Base-by-base conservation (phyloP, 2,888 invertebrate genomes). In the Buathra laborator region DNA sequence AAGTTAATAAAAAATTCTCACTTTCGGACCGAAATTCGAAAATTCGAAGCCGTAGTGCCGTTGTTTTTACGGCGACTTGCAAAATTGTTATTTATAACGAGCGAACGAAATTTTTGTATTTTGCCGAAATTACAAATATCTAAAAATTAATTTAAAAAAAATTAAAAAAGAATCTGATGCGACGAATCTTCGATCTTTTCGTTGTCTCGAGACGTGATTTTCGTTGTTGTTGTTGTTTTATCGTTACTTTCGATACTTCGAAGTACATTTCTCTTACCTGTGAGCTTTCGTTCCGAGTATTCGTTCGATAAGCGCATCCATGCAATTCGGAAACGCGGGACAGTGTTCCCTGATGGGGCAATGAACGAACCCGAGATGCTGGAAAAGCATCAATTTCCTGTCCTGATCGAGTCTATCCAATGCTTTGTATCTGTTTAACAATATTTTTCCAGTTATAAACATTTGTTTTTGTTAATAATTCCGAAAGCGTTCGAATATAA, bases 271-370 rank as follows among this genome's bases (percentile, higher is more conserved):
- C 37, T n/a, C 70, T 87, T 87, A 95, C 95, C 95, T 95, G 91
- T 96, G 96, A 68, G 96, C 96, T 94, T 96, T 96, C 56, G 96
- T 95, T 85, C 95, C 95, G 88, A 97, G 94, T 90, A 96, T 95
- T 90, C 96, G 95, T 93, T 97, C 97, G 89, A 97, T 96, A 72
- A 97, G 94, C 83, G 96, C 96, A 93, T 97, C 97, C 95, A 97
- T 96, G 91, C 97, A 97, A 92, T 97, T 97, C 70, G 97, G 96
- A 91, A 96, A 97, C 66, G 98, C 98, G 14, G 98, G 98, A 93
- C 99, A 99, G 93, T 99, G 98, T 94, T 99, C 99, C 77, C 97
- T 95, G 94, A 98, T 98, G 14, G 99, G 99, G 93, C 98, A 98
- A 94, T 99, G 98, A 79, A 99, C 97, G 94, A 99, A 99, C 82